phyloP scores from a whole-genome alignment of 2,113 vertebrate species.

The Cyprinodon variegatus region DNA sequence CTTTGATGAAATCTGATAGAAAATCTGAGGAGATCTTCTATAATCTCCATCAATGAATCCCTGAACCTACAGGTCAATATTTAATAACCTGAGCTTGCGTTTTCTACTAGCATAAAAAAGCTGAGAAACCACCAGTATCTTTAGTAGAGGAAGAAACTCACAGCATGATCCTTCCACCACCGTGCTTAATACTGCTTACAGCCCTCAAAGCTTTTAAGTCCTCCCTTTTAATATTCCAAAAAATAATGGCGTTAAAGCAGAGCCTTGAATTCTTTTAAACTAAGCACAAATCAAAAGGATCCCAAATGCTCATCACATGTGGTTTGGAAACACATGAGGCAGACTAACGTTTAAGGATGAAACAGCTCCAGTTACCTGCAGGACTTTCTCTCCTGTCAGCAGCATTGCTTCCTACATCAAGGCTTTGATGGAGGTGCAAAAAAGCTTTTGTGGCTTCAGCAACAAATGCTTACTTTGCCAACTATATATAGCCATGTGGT shows the following conservation, averaged over 20 bases:
- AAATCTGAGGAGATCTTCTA: too few relatives aligned
- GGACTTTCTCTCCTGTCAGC: slow-evolving; percentile 3
- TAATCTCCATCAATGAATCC: background rate
- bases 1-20: too few relatives aligned
- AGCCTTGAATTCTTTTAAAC: background rate
- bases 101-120: too few relatives aligned
- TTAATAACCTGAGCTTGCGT: background rate
- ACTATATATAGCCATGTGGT: background rate
- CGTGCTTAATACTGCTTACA: background rate
- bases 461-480: background rate
- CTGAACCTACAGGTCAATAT: background rate
- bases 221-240: too few relatives aligned
- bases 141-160: too few relatives aligned
- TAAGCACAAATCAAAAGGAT: background rate
- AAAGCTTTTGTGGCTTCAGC: background rate
- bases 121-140: too few relatives aligned
- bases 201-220: background rate
- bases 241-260: too few relatives aligned
- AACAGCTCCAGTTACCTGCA: background rate
- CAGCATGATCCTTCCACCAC: too few relatives aligned
- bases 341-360: background rate
- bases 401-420: background rate
- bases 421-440: background rate
- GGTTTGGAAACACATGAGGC: background rate
- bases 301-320: background rate